Base-by-base conservation (phyloP, 2,797 vertebrate species). In the Rhynchonycteris naso region DNA sequence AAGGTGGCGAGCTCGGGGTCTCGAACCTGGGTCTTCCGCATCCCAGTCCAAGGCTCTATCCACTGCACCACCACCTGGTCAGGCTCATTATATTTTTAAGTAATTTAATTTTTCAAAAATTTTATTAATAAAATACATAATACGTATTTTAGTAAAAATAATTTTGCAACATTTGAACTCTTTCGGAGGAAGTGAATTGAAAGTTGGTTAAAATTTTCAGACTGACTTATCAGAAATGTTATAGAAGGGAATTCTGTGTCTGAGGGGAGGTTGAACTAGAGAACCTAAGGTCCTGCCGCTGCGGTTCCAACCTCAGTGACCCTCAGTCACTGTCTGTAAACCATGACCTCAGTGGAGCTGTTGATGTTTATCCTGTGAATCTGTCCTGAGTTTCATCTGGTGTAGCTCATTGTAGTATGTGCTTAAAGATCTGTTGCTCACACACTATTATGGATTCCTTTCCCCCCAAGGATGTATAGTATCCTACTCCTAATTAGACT, bases 141-240 rank as follows among this genome's bases (percentile, higher is more conserved):
- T 88, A 59, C n/a, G 24, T 83, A 72, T 75, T 90, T 93, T 80
- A 69, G 19, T 76, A 56, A 94, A 68, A 30, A 13, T n/a, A 19
- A 71, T 72, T 85, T 59, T 76, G 21, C 76, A 80, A 30, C 7
- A 18, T 58, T 91, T 89, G 35, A 88, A 95, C 72, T 43, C 8
- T 9, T 96, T 86, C 24, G 65, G 65, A 95, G n/a, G 88, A 65
- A 56, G 47, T 74, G 15, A 87, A 74, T n/a, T 93, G n/a, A 58
- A 89, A 88, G 54, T 88, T 11, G 79, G 30, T 76, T 94, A n/a
- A 93, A 89, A 2, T 84, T 88, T 95, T 19, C 21, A 61, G 43
- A 68, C 2, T 50, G 35, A 68, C 13, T 72, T 63, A n/a, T 22
- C 38, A 75, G 72, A 92, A 85, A 93, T 90, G n/a, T 61, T 85